A percentile compares a stretch with the other conserved stretches of the same genome.
Evolutionary conservation across 2,797 vertebrate species (phyloP).

Genomic region (Anguilla marmorata): DNA sequence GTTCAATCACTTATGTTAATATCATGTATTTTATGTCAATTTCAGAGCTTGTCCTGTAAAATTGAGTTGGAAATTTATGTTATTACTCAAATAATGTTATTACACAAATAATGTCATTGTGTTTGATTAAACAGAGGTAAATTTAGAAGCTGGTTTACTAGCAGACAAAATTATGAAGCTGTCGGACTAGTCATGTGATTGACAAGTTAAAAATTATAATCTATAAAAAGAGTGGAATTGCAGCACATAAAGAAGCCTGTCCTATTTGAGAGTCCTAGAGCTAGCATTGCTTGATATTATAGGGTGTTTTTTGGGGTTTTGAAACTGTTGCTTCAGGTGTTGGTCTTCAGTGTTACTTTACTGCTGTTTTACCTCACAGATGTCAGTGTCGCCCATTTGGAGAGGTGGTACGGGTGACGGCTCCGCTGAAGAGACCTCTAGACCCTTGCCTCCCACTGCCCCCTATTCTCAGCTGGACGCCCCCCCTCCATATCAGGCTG

Average conservation of each 20-base stretch:
- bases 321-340: not conserved
- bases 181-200: not conserved
- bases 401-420: slow-evolving; percentile 45
- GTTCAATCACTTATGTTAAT: too few species aligned
- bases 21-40: too few species aligned
- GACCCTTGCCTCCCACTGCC: slow-evolving; percentile 43
- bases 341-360: not conserved
- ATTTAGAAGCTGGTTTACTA: not conserved
- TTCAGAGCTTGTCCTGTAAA: too few species aligned
- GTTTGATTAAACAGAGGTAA: not conserved
- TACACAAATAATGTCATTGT: not conserved
- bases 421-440: slow-evolving; percentile 43
- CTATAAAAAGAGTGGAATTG: not conserved
- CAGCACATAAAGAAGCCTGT: too few species aligned
- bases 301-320: not conserved
- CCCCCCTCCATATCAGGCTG: slow-evolving; percentile 50
- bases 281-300: not conserved
- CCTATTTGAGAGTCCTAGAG: not conserved
- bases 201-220: not conserved
- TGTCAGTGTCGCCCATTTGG: slow-evolving; percentile 46
- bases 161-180: not conserved
- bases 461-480: slow-evolving; percentile 49
- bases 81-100: too few species aligned
- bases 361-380: slow-evolving; percentile 27
- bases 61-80: too few species aligned